Evolutionary conservation across 2,888 invertebrate genomes (phyloP).

Genomic region (Pollenia labialis): DNA sequence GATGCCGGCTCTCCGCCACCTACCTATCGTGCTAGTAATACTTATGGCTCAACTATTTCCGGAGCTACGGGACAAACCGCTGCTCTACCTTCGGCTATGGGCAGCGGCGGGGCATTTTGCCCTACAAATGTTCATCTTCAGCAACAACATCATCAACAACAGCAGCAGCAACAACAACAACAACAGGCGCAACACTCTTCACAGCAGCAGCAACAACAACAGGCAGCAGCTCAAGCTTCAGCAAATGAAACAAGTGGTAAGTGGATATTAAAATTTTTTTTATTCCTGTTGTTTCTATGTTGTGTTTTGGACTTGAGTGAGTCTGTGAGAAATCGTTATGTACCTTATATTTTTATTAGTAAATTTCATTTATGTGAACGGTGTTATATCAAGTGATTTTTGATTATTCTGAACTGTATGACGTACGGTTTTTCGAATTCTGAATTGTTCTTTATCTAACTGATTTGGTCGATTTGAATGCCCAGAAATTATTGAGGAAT

Average conservation of each 20-base stretch:
- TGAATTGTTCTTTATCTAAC: no score
- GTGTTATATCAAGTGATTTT: no score
- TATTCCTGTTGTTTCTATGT: not conserved
- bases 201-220: conserved; percentile 73
- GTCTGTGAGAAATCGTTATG: no score
- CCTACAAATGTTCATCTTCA: conserved; percentile 82
- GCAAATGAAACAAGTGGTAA: conserved; percentile 81
- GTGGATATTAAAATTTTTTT: conserved; percentile 66
- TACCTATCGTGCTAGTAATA: conserved; percentile 78
- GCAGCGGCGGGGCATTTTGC: conserved; percentile 83
- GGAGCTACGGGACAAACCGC: conserved; percentile 62
- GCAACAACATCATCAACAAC: conserved; percentile 79
- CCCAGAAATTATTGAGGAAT: no score
- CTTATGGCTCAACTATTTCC: conserved; percentile 75
- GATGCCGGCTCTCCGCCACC: conserved; percentile 81
- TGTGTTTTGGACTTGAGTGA: not conserved
- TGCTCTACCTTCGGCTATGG: conserved; percentile 78
- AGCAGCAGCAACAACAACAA: conserved; percentile 77
- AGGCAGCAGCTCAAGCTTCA: conserved; percentile 69
- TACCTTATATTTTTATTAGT: no score
- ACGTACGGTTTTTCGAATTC: no score
- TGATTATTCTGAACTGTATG: no score
- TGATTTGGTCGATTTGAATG: no score
- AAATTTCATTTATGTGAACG: no score
- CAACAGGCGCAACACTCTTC: conserved; percentile 70